Conservation (phyloP, 2,888 invertebrate genomes). For the Biston betularia region DNA sequence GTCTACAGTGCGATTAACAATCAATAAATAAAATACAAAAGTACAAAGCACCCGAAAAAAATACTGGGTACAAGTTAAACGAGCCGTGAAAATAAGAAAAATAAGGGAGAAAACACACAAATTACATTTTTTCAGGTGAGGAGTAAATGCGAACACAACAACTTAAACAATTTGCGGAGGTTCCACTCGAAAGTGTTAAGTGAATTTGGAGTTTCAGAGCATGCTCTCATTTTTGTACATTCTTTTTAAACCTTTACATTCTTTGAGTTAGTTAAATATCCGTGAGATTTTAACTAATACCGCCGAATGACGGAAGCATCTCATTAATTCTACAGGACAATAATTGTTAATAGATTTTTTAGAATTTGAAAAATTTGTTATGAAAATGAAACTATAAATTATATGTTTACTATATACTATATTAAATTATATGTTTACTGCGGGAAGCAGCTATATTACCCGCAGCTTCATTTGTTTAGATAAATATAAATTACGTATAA, state of each 20-base stretch:
- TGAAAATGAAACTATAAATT: too few relatives aligned
- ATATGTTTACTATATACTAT: too few relatives aligned
- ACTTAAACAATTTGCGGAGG: slow-evolving; percentile 69
- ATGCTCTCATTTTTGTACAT: slow-evolving; percentile 35
- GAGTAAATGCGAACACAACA: slow-evolving; percentile 56
- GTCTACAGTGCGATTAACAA: slow-evolving; percentile 45
- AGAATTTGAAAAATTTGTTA: too few relatives aligned
- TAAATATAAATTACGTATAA: too few relatives aligned
- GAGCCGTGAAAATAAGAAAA: slow-evolving; percentile 57
- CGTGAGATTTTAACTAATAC: background rate
- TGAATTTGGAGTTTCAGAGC: slow-evolving; percentile 67
- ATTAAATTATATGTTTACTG: too few relatives aligned
- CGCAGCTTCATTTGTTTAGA: too few relatives aligned
- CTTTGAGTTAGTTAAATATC: background rate
- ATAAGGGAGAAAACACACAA: slow-evolving; percentile 61
- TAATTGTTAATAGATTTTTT: too few relatives aligned
- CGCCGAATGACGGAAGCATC: background rate
- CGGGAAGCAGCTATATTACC: too few relatives aligned
- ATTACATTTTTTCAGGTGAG: slow-evolving; percentile 70
- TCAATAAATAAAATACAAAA: slow-evolving; percentile 57
- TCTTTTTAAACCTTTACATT: background rate
- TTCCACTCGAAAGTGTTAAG: slow-evolving; percentile 74
- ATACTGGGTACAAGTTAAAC: slow-evolving; percentile 59
- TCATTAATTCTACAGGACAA: background rate
- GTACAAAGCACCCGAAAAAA: slow-evolving; percentile 51